Percentiles rank a stretch among this genome's conserved stretches.
Evolutionary conservation across 2,113 vertebrate genomes (phyloP).

Genomic region (Pholis gunnellus): DNA sequence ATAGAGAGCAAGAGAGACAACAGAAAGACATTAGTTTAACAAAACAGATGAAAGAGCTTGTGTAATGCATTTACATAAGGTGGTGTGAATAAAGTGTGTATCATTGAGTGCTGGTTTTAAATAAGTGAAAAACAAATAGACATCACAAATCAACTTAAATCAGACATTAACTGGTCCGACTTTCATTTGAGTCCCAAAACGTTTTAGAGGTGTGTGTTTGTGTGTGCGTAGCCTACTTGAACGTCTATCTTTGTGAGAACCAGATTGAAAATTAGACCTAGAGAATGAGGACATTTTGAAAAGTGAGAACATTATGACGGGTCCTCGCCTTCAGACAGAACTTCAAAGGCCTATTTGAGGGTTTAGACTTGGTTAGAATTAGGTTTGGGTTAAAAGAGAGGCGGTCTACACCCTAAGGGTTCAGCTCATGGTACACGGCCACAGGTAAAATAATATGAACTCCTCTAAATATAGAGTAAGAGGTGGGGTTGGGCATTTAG

Average conservation of each 20-base stretch:
- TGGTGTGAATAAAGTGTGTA: background rate
- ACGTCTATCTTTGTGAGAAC: constrained; percentile 1
- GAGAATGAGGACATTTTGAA: background rate
- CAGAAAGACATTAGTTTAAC: background rate
- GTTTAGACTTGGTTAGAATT: background rate
- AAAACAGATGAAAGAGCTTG: background rate
- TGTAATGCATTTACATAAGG: background rate
- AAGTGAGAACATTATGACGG: no score
- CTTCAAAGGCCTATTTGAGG: background rate
- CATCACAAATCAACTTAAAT: no score
- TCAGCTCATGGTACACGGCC: background rate
- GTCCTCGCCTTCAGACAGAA: background rate
- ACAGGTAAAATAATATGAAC: background rate
- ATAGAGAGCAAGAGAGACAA: constrained; percentile 15
- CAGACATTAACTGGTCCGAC: no score
- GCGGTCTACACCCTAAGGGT: background rate
- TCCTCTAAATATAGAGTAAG: background rate
- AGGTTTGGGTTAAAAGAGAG: background rate
- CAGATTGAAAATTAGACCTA: background rate
- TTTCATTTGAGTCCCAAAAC: background rate
- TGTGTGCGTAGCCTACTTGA: background rate
- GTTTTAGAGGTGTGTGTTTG: background rate
- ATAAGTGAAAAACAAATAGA: background rate
- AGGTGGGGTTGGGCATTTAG: background rate
- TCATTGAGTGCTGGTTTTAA: constrained; percentile 4